phyloP scores from a whole-genome alignment of 2,888 invertebrate genomes.

The Chorisops tibialis region DNA sequence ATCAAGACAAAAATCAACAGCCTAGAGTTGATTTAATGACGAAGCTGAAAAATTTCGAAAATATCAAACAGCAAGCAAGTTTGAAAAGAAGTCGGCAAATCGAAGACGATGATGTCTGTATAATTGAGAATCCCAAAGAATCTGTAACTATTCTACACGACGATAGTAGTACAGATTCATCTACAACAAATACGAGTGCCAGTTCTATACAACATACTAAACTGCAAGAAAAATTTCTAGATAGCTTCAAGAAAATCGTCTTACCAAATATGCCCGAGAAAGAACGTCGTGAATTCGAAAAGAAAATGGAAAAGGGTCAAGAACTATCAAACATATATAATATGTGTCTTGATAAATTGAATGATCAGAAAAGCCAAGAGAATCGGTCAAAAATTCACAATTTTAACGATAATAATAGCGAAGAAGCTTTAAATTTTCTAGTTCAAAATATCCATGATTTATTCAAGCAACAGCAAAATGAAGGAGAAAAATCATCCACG shows the following conservation, averaged over 20 bases:
- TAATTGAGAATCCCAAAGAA: neutral
- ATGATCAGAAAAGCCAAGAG: neutral
- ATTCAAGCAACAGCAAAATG: slow-evolving; percentile 5
- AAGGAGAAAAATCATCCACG: too few relatives aligned
- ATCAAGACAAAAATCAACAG: too few relatives aligned
- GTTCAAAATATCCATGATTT: slow-evolving; percentile 36
- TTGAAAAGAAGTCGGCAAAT: slow-evolving; percentile 15
- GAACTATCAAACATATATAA: slow-evolving; percentile 1
- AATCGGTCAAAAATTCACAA: neutral
- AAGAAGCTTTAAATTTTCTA: slow-evolving; percentile 44
- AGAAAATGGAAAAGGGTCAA: neutral
- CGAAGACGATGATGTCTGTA: neutral
- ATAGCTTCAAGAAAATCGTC: slow-evolving; percentile 7
- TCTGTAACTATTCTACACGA: neutral
- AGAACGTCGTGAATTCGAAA: neutral
- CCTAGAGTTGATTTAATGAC: neutral
- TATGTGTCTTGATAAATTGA: slow-evolving; percentile 9
- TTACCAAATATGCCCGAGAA: slow-evolving; percentile 3
- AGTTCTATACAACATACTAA: neutral
- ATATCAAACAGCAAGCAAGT: slow-evolving; percentile 4
- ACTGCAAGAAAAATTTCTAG: neutral
- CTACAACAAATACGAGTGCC: neutral
- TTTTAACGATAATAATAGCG: slow-evolving; percentile 37
- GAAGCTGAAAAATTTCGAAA: slow-evolving; percentile 13
- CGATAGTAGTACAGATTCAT: slow-evolving; percentile 8